Percentiles rank a stretch among this genome's conserved stretches.
Evolutionary conservation across 2,888 invertebrate genomes (phyloP).

Genomic region (Parascotia fuliginaria): DNA sequence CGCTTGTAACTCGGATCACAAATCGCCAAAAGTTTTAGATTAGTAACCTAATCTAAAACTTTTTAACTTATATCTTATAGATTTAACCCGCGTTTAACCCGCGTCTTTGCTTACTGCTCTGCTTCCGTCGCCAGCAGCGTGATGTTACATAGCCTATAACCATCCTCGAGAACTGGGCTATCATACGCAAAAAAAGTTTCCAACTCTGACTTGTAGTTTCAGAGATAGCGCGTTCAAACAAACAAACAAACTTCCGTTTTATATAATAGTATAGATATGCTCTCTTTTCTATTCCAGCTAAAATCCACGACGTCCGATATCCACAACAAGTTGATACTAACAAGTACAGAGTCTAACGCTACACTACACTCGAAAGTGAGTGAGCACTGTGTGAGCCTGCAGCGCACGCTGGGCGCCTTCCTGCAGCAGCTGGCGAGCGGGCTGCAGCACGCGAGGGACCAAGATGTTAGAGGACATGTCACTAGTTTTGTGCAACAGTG

Average conservation of each 20-base stretch:
- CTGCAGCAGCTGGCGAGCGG: conserved; percentile 23
- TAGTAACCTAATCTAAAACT: too few species aligned
- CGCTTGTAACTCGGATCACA: too few species aligned
- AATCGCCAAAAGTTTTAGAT: too few species aligned
- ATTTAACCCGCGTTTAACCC: too few species aligned
- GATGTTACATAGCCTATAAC: too few species aligned
- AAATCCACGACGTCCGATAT: conserved; percentile 36
- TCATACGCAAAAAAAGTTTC: too few species aligned
- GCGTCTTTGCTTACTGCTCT: too few species aligned
- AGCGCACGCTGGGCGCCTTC: conserved; percentile 22
- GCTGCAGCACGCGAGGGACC: conserved; percentile 25
- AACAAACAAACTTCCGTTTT: not conserved
- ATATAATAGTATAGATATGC: not conserved
- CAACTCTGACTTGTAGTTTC: too few species aligned
- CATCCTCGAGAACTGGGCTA: too few species aligned
- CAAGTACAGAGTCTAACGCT: conserved; percentile 13
- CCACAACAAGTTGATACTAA: conserved; percentile 12
- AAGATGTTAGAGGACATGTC: conserved; percentile 43
- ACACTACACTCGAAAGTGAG: conserved; percentile 11
- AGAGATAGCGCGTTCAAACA: too few species aligned
- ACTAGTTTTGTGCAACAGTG: conserved; percentile 53
- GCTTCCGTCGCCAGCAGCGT: too few species aligned
- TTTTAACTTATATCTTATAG: too few species aligned
- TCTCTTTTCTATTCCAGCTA: conserved; percentile 39
- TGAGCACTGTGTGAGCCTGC: conserved; percentile 13